Conservation (phyloP, 2,888 invertebrate species). For the Pristionchus mayeri region DNA sequence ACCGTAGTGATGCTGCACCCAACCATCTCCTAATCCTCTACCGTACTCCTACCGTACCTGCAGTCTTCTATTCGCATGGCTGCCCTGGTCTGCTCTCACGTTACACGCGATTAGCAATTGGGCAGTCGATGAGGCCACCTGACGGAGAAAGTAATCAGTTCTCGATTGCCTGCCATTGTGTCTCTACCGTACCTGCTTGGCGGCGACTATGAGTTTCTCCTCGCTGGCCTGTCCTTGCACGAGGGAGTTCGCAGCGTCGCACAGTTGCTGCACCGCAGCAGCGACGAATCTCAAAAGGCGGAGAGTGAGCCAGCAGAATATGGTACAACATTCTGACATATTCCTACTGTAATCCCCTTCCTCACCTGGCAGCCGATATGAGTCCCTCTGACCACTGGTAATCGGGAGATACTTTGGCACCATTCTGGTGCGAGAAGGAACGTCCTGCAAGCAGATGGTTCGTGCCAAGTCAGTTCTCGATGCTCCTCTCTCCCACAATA, state of each 20-base stretch:
- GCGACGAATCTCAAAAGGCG: conserved; percentile 83
- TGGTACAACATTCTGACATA: not conserved
- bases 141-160: conserved; percentile 32
- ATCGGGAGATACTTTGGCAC: conserved; percentile 49
- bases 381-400: conserved; percentile 77
- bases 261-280: conserved; percentile 95
- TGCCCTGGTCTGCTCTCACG: conserved; percentile 96
- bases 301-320: no score
- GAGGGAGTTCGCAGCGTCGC: conserved; percentile 96
- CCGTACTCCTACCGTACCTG: conserved; percentile 76
- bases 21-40: no score
- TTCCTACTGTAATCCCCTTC: not conserved
- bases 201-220: conserved; percentile 95
- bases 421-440: conserved; percentile 26
- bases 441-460: conserved; percentile 50
- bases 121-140: conserved; percentile 95
- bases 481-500: not conserved
- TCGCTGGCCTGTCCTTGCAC: conserved; percentile 83
- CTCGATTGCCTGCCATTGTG: not conserved
- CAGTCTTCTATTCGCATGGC: conserved; percentile 91
- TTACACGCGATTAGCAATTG: conserved; percentile 97
- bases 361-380: conserved; percentile 80
- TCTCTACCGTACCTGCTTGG: conserved; percentile 81
- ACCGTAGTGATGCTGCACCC: no score
- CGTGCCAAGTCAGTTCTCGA: not conserved